Evolutionary conservation across 2,113 vertebrate species (phyloP).

Genomic region (Thymallus thymallus): DNA sequence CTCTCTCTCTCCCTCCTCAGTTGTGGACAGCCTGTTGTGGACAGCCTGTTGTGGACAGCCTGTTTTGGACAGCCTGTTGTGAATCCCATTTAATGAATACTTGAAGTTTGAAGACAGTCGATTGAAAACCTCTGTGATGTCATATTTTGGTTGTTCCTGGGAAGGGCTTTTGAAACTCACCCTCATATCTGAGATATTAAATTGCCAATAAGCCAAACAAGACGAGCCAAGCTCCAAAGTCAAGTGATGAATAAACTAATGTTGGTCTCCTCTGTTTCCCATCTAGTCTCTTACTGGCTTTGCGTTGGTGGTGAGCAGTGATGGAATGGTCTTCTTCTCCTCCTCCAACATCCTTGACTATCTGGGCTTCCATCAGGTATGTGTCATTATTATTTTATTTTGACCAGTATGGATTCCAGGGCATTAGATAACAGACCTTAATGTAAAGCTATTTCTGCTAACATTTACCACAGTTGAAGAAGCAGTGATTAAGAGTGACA

Average conservation of each 20-base stretch:
- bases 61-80: conserved; percentile 27
- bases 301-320: conserved; percentile 89
- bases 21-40: conserved; percentile 25
- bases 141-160: not conserved
- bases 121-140: conserved; percentile 12
- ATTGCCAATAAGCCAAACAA: not conserved
- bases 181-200: not conserved
- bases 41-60: conserved; percentile 30
- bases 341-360: conserved; percentile 95
- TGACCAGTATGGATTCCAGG: not conserved
- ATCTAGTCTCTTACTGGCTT: conserved; percentile 91
- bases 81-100: conserved; percentile 47
- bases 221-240: not conserved
- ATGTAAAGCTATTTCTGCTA: too few relatives aligned
- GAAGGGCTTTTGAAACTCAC: not conserved
- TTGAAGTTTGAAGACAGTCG: conserved; percentile 5
- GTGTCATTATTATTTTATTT: not conserved
- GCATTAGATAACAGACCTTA: too few relatives aligned
- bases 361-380: conserved; percentile 96
- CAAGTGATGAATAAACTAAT: not conserved
- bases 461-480: too few relatives aligned
- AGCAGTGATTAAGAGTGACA: too few relatives aligned
- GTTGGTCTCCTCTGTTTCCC: not conserved
- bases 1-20: not conserved
- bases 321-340: conserved; percentile 94